Base-by-base conservation (phyloP, 1,140 invertebrate genomes). In the Diachasmimorpha longicaudata region DNA sequence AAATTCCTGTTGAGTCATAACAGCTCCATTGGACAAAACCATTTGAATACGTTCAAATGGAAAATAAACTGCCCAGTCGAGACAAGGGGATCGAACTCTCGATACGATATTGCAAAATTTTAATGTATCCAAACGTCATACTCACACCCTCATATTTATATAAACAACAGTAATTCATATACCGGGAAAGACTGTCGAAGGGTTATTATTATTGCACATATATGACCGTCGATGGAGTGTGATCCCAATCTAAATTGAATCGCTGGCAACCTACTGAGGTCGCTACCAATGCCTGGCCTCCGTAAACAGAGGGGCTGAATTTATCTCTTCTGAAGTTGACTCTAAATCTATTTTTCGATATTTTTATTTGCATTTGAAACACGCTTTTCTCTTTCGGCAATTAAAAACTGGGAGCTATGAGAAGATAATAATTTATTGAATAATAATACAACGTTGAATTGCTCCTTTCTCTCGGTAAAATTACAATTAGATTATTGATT, bases 231-330 rank as follows among this genome's bases (percentile, higher is more conserved):
- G 48, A 69, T 72, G 19, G 48, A 37, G 68, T 25, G 67, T 74
- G 70, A 70, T 79, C 74, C 11, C 23, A 70, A 79, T 79, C 78
- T 79, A 79, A 79, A 79, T 79, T 79, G 78, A 77, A 79, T 77
- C 69, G 78, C 70, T 77, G 55, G 16, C 70, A 71, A 76, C 42
- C 25, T 44, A 72, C 21, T 25, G 63, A 79, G 39, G 39, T 75
- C 66, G 69, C 74, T 71, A 70, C 21, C 48, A 19, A 74, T 69
- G 10, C 9, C 21, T 9, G 19, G 39, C 42, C 44, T 74, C 37
- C 16, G 14, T 48, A 74, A 74, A 68, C 39, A 74, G n/a, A 42
- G 36, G 11, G 21, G 0, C 21, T 0, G 13, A 66, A 9, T 55
- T 55, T 21, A 55, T 55, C 58, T 14, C 11, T 14, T 11, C 8